Evolutionary conservation across 2,113 vertebrate genomes (phyloP).

Genomic region (Megaptera novaeangliae): DNA sequence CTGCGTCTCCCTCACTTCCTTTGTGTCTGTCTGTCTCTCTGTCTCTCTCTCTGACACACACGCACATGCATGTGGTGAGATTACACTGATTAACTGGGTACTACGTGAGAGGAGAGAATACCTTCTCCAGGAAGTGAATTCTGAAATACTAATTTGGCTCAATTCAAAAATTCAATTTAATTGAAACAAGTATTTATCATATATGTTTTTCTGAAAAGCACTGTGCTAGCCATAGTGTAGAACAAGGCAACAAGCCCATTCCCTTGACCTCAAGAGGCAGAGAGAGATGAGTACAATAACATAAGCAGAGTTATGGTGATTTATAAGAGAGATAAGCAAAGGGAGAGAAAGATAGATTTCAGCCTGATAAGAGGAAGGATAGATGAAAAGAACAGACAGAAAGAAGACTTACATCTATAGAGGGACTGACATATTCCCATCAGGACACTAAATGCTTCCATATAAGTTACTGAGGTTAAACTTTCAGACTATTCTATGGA

Average conservation of each 20-base stretch:
- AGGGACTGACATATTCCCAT: background rate
- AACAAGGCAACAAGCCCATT: background rate
- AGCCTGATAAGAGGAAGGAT: background rate
- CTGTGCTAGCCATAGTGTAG: background rate
- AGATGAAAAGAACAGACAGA: background rate
- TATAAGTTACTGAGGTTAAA: background rate
- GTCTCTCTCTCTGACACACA: accelerated
- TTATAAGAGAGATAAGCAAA: background rate
- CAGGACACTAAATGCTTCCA: background rate
- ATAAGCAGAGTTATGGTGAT: background rate
- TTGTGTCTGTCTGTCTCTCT: background rate
- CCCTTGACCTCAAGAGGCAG: background rate
- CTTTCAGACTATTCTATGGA: background rate
- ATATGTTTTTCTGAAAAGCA: background rate
- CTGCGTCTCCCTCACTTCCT: background rate
- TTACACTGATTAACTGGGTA: background rate
- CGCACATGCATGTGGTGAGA: background rate
- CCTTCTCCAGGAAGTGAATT: background rate
- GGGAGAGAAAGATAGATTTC: background rate
- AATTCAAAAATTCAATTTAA: background rate
- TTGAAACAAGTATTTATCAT: background rate
- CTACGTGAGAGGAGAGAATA: background rate
- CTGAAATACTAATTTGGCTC: background rate
- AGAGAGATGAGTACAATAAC: background rate
- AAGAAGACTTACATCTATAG: background rate